phyloP scores from a whole-genome alignment of 1,140 invertebrate genomes.

The Chironomus striatipennis region DNA sequence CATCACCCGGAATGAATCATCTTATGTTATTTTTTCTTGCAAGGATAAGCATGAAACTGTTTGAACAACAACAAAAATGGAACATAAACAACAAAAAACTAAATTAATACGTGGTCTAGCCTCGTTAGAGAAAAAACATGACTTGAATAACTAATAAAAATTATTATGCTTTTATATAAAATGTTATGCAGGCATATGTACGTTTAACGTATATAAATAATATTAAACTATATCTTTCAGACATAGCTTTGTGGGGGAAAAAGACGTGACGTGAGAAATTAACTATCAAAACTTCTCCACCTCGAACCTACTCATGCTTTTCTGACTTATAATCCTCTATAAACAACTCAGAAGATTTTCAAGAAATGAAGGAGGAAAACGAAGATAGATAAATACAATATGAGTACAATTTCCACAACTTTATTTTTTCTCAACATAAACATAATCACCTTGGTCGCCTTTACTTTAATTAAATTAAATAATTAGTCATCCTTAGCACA shows the following conservation, averaged over 20 bases:
- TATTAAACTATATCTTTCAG: conserved; percentile 20
- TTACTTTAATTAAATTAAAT: no score
- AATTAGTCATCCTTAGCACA: no score
- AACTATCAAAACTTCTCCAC: conserved; percentile 18
- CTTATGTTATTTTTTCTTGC: conserved; percentile 14
- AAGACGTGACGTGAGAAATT: conserved; percentile 21
- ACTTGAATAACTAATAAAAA: conserved; percentile 19
- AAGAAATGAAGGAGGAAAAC: background rate
- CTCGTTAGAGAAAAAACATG: conserved; percentile 22
- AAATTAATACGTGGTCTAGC: conserved; percentile 23
- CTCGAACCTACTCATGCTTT: background rate
- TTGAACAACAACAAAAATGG: conserved; percentile 1
- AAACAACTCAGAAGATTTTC: conserved; percentile 15
- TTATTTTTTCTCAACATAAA: background rate
- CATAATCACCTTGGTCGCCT: background rate
- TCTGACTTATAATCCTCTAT: conserved; percentile 17
- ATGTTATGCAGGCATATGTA: background rate
- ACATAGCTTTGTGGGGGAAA: background rate
- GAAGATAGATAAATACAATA: no score
- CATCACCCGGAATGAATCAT: background rate
- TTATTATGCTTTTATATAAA: conserved; percentile 17
- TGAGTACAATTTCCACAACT: no score
- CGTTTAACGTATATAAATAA: conserved; percentile 14
- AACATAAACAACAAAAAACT: conserved; percentile 15
- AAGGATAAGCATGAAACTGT: conserved; percentile 13